Percentiles rank a stretch among this genome's conserved stretches.
phyloP scores from a whole-genome alignment of 1,140 invertebrate species.

The Formica selysi region DNA sequence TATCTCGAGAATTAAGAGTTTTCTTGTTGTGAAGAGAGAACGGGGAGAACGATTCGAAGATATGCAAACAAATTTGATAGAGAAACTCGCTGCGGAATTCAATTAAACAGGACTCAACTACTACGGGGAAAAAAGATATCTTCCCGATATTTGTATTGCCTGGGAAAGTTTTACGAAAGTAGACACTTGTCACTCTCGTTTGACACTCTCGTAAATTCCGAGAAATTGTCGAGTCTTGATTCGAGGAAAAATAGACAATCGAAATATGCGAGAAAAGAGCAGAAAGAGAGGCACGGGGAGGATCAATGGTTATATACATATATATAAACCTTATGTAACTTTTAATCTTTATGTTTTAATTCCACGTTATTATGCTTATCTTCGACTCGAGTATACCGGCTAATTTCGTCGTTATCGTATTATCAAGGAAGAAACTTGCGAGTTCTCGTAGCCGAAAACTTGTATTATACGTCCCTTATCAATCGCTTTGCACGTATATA shows the following conservation, averaged over 20 bases:
- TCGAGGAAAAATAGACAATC: neutral
- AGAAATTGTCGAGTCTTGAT: neutral
- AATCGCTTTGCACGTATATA: constrained; percentile 48
- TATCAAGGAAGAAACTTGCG: constrained; percentile 16
- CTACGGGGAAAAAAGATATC: neutral
- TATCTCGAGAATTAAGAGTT: neutral
- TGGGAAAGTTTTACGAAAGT: constrained; percentile 5
- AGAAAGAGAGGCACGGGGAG: neutral
- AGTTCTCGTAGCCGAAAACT: constrained; percentile 27
- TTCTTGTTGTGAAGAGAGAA: neutral
- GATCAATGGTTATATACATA: neutral
- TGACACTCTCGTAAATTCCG: neutral
- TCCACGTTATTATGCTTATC: neutral
- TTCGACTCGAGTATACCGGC: neutral
- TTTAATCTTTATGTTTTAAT: constrained; percentile 12
- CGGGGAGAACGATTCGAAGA: neutral
- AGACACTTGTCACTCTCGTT: neutral
- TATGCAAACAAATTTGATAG: constrained; percentile 10
- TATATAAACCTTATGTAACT: constrained; percentile 9
- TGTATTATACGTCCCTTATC: constrained; percentile 5
- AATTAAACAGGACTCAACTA: neutral
- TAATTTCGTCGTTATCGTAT: neutral
- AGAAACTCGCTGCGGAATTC: neutral
- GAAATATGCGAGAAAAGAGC: neutral
- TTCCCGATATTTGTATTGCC: neutral